Base-by-base conservation (phyloP, 2,888 invertebrate species). In the Labia minor region DNA sequence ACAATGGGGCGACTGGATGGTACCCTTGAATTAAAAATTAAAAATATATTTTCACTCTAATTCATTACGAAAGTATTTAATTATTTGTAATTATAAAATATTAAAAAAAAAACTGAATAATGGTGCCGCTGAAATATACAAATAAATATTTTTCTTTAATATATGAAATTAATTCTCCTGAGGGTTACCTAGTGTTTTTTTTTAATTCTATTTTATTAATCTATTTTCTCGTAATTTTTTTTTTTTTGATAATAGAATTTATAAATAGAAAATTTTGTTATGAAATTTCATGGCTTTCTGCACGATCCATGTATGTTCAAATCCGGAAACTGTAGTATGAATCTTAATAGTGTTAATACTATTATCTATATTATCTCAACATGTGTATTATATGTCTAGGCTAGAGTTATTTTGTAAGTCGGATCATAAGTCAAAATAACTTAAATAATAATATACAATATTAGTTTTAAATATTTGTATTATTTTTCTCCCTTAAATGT, bases 341-440 rank as follows among this genome's bases (percentile, higher is more conserved):
- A 19, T 62, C 61, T 65, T 66, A 26, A 66, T 68, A 67, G 67
- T 69, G 70, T 69, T 62, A 62, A 63, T n/a, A 67, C 67, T 69
- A 67, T 68, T 68, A 70, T 66, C 66, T 33, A 65, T 67, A 64
- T 64, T 69, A 67, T 69, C 69, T 67, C 67, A 65, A 64, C 61
- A 16, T 69, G 67, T 71, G 71, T 71, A 70, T 69, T 70, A 71
- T 71, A 71, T 71, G 70, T 71, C 70, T 71, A 71, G 71, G 61
- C 63, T 70, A 70, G 70, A 64, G 63, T 70, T 70, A 67, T 71
- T 70, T 70, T 70, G 70, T 71, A 71, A 69, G 71, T 69, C 68
- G 67, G 71, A 71, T 68, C 64, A 69, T 68, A 67, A 69, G 68
- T 70, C 68, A 66, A 64, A 68, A 68, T 66, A 68, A 68, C 68